Conservation (phyloP, 2,113 vertebrate genomes). For the Sylvia atricapilla region DNA sequence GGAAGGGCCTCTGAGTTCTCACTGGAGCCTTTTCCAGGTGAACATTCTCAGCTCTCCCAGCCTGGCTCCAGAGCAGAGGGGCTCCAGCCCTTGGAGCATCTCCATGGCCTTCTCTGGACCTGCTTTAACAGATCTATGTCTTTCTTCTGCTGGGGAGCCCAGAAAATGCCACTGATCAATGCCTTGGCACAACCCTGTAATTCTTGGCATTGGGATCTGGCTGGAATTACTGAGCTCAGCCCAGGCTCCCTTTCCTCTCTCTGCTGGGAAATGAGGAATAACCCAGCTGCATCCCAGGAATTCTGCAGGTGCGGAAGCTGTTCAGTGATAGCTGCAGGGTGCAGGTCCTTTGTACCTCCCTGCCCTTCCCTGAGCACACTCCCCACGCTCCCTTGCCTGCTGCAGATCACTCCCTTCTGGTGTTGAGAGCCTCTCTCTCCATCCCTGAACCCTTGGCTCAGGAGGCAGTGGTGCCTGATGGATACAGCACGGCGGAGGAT, state of each 20-base stretch:
- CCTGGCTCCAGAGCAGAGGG: background rate
- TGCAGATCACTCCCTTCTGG: background rate
- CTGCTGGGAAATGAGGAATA: background rate
- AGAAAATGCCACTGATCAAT: background rate
- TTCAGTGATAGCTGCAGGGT: background rate
- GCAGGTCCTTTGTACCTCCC: background rate
- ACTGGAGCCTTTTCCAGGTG: background rate
- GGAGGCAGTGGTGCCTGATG: background rate
- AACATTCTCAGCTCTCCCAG: background rate
- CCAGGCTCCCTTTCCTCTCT: background rate
- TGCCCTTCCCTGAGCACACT: background rate
- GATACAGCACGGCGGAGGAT: accelerated
- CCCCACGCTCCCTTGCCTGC: background rate
- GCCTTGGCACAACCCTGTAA: background rate
- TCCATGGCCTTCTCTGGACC: accelerated
- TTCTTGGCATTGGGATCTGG: background rate
- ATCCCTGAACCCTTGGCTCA: background rate
- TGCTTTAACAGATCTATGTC: background rate
- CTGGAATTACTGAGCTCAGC: background rate
- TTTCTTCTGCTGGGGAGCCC: background rate
- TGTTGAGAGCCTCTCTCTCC: background rate
- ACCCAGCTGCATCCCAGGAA: background rate
- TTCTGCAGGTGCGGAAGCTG: accelerated
- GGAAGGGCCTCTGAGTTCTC: background rate
- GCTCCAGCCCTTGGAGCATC: background rate